These are phyloP conservation scores for Bombycilla garrulus DNA, from an alignment of 2,113 vertebrate genomes.

Conservation along the genomic window DNA sequence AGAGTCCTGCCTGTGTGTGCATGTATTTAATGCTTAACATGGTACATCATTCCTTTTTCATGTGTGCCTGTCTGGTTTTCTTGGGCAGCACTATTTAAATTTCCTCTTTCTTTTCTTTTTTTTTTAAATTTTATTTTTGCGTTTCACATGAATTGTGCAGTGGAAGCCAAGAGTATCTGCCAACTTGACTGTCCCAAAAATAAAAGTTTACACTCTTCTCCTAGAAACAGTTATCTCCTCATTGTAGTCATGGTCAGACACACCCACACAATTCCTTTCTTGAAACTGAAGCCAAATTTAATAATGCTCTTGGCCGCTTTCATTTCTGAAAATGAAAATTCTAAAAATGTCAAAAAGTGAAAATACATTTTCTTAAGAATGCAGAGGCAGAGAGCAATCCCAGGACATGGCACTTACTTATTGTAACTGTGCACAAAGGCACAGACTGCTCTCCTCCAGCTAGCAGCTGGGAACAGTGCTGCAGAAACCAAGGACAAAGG, in stretches of 20 bases:
- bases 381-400: background rate
- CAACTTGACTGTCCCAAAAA: conserved; percentile 47
- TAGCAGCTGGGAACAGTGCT: background rate
- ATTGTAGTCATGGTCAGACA: conserved; percentile 24
- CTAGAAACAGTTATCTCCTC: conserved; percentile 49
- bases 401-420: background rate
- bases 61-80: conserved; percentile 54
- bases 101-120: background rate
- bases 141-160: background rate
- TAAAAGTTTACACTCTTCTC: conserved; percentile 47
- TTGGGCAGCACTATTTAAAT: background rate
- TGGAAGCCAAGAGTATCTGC: conserved; percentile 25
- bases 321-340: too few relatives aligned
- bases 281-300: background rate
- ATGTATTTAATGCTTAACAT: conserved; percentile 19
- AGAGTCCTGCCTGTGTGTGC: background rate
- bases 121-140: background rate
- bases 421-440: background rate
- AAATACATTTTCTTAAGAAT: background rate
- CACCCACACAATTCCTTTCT: conserved; percentile 34
- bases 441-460: background rate
- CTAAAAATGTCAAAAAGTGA: conserved; percentile 39
- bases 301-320: background rate
- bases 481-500: background rate
- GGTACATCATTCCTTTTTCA: conserved; percentile 31